phyloP scores from a whole-genome alignment of 2,888 invertebrate species.

The Mycalesis mineus region DNA sequence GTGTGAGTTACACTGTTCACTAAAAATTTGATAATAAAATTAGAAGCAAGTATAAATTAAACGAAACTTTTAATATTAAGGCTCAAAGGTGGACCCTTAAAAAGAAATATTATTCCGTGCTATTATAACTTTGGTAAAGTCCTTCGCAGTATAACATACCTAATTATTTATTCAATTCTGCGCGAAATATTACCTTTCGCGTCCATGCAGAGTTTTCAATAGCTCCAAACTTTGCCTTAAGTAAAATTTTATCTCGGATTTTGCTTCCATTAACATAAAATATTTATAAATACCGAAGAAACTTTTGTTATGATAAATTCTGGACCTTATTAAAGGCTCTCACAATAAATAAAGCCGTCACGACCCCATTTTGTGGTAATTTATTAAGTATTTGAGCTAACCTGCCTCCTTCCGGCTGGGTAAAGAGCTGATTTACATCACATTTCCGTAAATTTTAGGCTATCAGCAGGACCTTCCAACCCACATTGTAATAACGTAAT shows the following conservation, averaged over 20 bases:
- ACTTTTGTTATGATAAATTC: constrained; percentile 1
- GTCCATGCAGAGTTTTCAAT: neutral
- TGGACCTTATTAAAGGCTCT: neutral
- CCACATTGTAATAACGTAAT: no score
- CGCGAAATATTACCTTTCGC: neutral
- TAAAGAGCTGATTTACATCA: neutral
- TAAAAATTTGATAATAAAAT: no score
- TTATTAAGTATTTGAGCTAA: neutral
- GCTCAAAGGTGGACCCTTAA: neutral
- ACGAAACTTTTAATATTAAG: no score
- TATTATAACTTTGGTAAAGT: neutral
- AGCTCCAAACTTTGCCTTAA: neutral
- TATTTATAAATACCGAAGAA: neutral
- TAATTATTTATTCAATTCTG: neutral
- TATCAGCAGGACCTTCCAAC: neutral
- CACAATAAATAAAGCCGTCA: neutral
- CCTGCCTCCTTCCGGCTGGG: neutral
- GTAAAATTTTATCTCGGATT: neutral
- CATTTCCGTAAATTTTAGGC: neutral
- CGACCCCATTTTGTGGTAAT: neutral
- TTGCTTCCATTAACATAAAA: neutral
- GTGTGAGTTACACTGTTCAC: no score
- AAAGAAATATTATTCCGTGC: neutral
- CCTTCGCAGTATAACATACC: neutral
- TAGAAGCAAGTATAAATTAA: no score